phyloP scores from a whole-genome alignment of 2,888 invertebrate genomes.

The Leucophora obtusa region DNA sequence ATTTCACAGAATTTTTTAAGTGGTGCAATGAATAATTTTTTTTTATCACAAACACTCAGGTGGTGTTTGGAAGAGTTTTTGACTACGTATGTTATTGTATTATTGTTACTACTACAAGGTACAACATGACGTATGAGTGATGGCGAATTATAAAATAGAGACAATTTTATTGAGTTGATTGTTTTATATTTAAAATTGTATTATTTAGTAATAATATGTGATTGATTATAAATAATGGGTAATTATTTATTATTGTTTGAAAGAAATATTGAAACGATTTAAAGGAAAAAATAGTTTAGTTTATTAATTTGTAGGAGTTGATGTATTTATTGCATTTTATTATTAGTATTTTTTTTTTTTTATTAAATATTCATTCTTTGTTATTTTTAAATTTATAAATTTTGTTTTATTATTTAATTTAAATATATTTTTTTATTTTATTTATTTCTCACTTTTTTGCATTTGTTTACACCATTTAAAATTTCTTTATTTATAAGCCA shows the following conservation, averaged over 20 bases:
- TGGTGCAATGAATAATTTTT: neutral
- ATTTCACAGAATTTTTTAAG: neutral
- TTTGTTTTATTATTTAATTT: neutral
- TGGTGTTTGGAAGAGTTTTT: neutral
- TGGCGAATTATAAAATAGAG: slow-evolving; percentile 29
- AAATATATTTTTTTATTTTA: slow-evolving; percentile 8
- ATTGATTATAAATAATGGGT: neutral
- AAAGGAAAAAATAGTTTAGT: no score
- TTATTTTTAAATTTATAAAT: neutral
- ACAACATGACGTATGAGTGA: slow-evolving; percentile 31
- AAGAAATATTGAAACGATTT: no score
- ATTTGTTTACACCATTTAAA: slow-evolving; percentile 27
- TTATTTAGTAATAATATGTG: no score
- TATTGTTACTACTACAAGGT: slow-evolving; percentile 20
- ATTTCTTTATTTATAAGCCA: slow-evolving; percentile 11
- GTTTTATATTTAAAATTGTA: no score
- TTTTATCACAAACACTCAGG: neutral
- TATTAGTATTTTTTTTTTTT: neutral
- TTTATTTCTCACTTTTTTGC: slow-evolving; percentile 7
- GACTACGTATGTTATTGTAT: no score
- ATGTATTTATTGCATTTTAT: no score
- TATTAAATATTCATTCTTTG: neutral
- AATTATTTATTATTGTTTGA: no score
- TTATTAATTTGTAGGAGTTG: no score
- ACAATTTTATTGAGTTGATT: no score